Percentiles rank a stretch among this genome's conserved stretches.
Conservation (phyloP, 2,113 vertebrate species). For the Arenaria interpres region DNA sequence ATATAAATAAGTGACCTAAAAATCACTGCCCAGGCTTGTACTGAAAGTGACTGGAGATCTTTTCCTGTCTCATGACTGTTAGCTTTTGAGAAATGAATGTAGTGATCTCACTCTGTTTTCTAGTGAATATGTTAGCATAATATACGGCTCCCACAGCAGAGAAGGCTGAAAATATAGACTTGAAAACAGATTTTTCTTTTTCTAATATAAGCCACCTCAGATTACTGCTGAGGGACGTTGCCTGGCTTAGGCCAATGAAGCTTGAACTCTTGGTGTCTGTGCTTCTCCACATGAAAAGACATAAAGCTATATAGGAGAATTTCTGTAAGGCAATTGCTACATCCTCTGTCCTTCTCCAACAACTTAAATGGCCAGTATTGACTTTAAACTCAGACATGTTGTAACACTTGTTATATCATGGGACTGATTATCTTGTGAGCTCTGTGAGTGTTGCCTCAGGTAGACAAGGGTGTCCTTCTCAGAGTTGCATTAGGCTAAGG, state of each 20-base stretch:
- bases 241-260: not conserved
- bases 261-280: not conserved
- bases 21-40: not conserved
- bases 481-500: not conserved
- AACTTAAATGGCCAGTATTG: not conserved
- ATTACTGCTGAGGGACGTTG: not conserved
- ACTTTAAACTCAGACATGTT: not conserved
- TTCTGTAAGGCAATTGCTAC: not conserved
- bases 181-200: not conserved
- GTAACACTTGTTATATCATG: not conserved
- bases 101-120: not conserved
- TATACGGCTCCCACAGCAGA: not conserved
- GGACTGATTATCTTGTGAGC: not conserved
- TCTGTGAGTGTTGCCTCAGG: not conserved
- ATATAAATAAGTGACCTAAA: not conserved
- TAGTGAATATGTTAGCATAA: not conserved
- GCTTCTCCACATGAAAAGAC: not conserved
- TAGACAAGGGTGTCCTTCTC: not conserved
- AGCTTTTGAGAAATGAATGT: not conserved
- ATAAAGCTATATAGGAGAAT: not conserved
- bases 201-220: not conserved
- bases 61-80: not conserved
- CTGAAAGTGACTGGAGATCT: not conserved
- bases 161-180: not conserved
- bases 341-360: not conserved